phyloP scores from a whole-genome alignment of 2,113 vertebrate genomes.

The Circaetus gallicus region DNA sequence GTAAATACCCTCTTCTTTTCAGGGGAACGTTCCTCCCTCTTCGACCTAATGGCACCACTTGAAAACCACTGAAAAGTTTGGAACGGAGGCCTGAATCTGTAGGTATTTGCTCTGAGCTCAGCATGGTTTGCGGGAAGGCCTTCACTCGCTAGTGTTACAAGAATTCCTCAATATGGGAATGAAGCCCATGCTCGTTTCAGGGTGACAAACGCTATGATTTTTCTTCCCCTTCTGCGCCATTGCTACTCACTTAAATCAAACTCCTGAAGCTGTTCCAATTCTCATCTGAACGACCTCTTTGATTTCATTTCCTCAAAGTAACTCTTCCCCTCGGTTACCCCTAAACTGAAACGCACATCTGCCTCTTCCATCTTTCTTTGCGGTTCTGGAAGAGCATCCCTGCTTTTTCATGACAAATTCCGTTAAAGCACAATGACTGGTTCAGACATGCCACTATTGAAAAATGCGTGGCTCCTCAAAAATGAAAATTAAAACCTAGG shows the following conservation, averaged over 20 bases:
- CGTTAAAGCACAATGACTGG: background rate
- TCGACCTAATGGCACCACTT: background rate
- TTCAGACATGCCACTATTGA: background rate
- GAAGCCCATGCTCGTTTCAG: background rate
- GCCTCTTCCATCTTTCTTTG: background rate
- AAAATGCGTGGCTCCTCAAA: background rate
- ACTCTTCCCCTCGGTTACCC: background rate
- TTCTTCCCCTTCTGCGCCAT: background rate
- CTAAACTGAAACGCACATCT: background rate
- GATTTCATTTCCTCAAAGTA: background rate
- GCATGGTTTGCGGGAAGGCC: background rate
- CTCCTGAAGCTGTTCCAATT: background rate
- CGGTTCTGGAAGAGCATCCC: background rate
- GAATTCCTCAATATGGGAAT: background rate
- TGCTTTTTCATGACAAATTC: background rate
- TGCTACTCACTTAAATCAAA: background rate
- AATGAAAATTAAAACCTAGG: background rate
- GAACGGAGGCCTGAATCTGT: background rate
- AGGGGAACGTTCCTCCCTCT: background rate
- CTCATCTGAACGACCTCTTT: background rate
- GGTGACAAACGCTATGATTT: accelerated
- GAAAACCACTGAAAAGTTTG: background rate
- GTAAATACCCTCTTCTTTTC: background rate
- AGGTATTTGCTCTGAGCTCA: background rate
- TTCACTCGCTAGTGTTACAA: background rate